Percentiles rank a stretch among this genome's conserved stretches.
Evolutionary conservation across 2,888 invertebrate genomes (phyloP).

Genomic region (Cryptus armator): DNA sequence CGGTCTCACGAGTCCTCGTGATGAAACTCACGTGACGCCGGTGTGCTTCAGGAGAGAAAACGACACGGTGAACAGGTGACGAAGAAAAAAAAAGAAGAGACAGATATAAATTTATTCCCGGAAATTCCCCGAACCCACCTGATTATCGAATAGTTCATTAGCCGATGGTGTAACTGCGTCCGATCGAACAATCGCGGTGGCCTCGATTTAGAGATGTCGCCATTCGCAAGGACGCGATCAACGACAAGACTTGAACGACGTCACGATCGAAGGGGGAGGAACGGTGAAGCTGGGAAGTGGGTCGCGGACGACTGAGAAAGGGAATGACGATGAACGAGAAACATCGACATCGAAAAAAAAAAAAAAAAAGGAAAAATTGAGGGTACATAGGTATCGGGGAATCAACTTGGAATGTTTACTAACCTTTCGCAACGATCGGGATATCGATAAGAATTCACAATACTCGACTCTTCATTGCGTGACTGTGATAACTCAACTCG

Average conservation of each 20-base stretch:
- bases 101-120: slow-evolving; percentile 55
- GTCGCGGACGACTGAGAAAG: slow-evolving; percentile 56
- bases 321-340: slow-evolving; percentile 45
- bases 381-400: background rate
- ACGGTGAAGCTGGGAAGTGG: slow-evolving; percentile 46
- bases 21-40: slow-evolving; percentile 23
- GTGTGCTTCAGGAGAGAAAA: background rate
- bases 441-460: too few relatives aligned
- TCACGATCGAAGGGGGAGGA: slow-evolving; percentile 30
- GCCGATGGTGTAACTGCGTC: slow-evolving; percentile 33
- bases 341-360: background rate
- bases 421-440: background rate
- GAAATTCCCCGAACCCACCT: slow-evolving; percentile 41
- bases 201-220: slow-evolving; percentile 55
- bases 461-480: too few relatives aligned
- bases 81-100: background rate
- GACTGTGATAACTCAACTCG: too few relatives aligned
- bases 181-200: slow-evolving; percentile 21
- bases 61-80: background rate
- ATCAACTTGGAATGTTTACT: background rate
- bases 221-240: slow-evolving; percentile 48
- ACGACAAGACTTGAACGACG: slow-evolving; percentile 16
- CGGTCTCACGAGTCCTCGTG: background rate
- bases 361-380: slow-evolving; percentile 4
- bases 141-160: slow-evolving; percentile 62